Conservation (phyloP, 1,140 invertebrate species). For the Drosophila lini region DNA sequence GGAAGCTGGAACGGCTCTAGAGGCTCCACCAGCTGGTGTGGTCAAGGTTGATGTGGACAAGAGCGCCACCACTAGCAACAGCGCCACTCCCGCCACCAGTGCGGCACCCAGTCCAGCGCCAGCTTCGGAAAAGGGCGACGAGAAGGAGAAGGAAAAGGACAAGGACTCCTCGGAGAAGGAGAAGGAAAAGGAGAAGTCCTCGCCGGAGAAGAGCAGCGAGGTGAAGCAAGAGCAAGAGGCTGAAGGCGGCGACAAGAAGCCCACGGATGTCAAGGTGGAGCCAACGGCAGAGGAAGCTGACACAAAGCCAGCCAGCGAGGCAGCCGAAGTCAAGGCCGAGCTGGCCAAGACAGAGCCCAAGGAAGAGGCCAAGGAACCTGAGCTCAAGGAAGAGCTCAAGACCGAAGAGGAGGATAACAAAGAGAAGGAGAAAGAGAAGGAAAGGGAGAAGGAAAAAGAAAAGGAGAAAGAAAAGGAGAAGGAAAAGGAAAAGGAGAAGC, state of each 20-base stretch:
- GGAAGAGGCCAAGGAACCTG: conserved; percentile 53
- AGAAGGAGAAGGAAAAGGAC: conserved; percentile 71
- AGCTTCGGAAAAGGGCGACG: conserved; percentile 77
- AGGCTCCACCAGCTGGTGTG: conserved; percentile 50
- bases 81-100: conserved; percentile 88
- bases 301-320: conserved; percentile 30
- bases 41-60: conserved; percentile 78
- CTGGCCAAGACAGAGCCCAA: conserved; percentile 50
- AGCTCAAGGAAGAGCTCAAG: conserved; percentile 57
- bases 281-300: conserved; percentile 40
- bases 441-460: conserved; percentile 56
- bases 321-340: conserved; percentile 56
- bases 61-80: conserved; percentile 86
- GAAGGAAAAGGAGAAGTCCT: conserved; percentile 53
- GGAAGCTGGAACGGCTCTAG: conserved; percentile 34
- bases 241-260: conserved; percentile 81
- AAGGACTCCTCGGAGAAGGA: conserved; percentile 69
- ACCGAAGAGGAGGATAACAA: conserved; percentile 33
- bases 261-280: conserved; percentile 53
- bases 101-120: conserved; percentile 90
- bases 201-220: conserved; percentile 84
- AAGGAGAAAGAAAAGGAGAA: conserved; percentile 10
- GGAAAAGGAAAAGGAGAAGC: conserved; percentile 70
- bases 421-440: conserved; percentile 47
- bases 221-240: conserved; percentile 82